Base-by-base conservation (phyloP, 2,113 vertebrate species). In the Tragelaphus scriptus region DNA sequence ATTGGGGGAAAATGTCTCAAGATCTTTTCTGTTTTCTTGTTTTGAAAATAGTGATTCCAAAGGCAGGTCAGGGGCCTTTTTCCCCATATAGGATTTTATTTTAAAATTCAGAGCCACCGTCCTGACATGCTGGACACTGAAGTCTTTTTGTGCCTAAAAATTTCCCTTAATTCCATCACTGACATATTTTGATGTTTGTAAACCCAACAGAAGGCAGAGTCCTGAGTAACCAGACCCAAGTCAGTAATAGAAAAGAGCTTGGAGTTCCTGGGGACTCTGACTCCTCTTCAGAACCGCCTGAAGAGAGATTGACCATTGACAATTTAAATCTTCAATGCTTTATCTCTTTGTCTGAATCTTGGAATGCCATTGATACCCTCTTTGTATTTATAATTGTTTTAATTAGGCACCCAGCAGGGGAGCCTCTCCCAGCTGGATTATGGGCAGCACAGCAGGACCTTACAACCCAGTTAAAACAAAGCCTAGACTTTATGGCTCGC, bases 331-430 rank as follows among this genome's bases (percentile, higher is more conserved):
- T 98, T 98, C 98, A 88, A 91, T 96, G 98, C 98, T 98, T 99
- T 98, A 98, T 99, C 99, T 99, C 98, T 99, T 99, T 99, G 99
- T 99, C 98, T 98, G 99, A 98, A 98, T 98, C 98, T 98, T 88
- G 99, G 99, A 99, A 99, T 99, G 99, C 99, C 99, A 99, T 97
- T 96, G 99, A 98, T 98, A 98, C 98, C 98, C 98, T 96, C 98
- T 99, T 99, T 99, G 99, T 99, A 98, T 99, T 98, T 99, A 98
- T 99, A 99, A 99, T 99, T 99, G 99, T 99, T 99, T 99, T 99
- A 99, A 99, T 99, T 99, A 99, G 99, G 99, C 98, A 96, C 99
- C 97, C 99, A 97, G 99, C 98, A 97, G 99, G 99, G 98, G 95
- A 97, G 98, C 95, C 96, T 97, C 98, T 75, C 98, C 75, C 98